A percentile compares a stretch with the other conserved stretches of the same genome.
Evolutionary conservation across 35 echinoderm and acorn worm genomes (phyloP).

Genomic region (Ophioderma brevispina): DNA sequence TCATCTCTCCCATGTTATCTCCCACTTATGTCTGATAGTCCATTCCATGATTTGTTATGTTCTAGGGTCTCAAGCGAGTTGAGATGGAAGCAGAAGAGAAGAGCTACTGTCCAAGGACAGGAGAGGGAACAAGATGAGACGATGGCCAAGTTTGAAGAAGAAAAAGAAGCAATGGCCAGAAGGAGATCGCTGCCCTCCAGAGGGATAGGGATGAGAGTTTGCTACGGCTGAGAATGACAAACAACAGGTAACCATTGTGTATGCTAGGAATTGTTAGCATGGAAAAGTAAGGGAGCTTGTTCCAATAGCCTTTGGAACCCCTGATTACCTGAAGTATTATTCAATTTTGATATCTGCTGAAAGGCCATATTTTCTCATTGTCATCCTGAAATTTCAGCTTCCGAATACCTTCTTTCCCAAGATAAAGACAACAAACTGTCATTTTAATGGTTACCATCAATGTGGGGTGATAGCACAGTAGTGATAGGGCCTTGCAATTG

Average conservation of each 20-base stretch:
- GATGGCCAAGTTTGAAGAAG: slow-evolving; percentile 38
- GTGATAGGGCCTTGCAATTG: too few relatives aligned
- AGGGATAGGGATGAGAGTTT: slow-evolving; percentile 91
- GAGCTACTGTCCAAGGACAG: slow-evolving; percentile 41
- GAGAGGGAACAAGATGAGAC: slow-evolving; percentile 78
- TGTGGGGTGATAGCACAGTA: neutral
- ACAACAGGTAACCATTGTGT: slow-evolving; percentile 75
- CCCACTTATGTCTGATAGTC: neutral
- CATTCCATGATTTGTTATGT: slow-evolving; percentile 63
- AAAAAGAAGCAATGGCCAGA: slow-evolving; percentile 64
- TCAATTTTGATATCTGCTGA: too few relatives aligned
- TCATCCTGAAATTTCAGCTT: too few relatives aligned
- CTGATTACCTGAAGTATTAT: neutral
- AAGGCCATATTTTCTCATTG: too few relatives aligned
- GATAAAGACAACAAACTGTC: too few relatives aligned
- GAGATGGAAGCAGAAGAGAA: slow-evolving; percentile 86
- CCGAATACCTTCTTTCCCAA: neutral
- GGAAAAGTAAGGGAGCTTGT: neutral
- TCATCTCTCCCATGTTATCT: too few relatives aligned
- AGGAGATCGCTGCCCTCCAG: slow-evolving; percentile 73
- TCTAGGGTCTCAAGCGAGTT: slow-evolving; percentile 66
- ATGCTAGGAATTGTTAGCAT: neutral
- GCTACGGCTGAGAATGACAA: slow-evolving; percentile 93
- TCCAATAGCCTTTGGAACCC: neutral
- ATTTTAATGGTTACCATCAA: too few relatives aligned